Conservation (phyloP, 2,113 vertebrate genomes). For the Actenoides hombroni region DNA sequence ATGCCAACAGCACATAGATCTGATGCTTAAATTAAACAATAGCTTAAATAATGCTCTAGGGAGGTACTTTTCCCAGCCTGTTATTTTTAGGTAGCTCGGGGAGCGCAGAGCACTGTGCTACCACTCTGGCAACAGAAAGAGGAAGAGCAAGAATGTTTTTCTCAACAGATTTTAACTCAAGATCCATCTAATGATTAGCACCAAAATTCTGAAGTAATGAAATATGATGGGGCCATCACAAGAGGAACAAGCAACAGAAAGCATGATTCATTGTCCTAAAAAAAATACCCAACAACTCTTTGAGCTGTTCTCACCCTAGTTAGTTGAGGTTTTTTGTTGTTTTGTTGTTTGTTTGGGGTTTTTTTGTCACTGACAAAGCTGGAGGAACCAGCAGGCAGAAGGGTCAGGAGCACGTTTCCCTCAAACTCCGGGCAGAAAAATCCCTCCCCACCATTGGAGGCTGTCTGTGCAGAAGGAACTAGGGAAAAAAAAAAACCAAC, state of each 20-base stretch:
- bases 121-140: conserved; percentile 19
- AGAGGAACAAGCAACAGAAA: neutral
- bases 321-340: neutral
- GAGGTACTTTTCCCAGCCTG: conserved; percentile 47
- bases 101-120: neutral
- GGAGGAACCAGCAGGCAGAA: neutral
- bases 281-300: neutral
- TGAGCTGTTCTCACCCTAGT: neutral
- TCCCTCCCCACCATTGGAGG: neutral
- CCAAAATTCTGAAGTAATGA: neutral
- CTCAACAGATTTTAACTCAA: conserved; percentile 9
- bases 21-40: conserved; percentile 59
- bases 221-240: neutral
- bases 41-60: conserved; percentile 42
- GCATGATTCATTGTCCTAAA: neutral
- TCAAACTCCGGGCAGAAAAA: neutral
- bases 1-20: conserved; percentile 38
- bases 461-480: neutral
- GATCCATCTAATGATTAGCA: neutral
- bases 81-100: conserved; percentile 51
- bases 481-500: neutral
- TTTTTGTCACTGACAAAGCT: neutral
- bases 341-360: too few relatives aligned
- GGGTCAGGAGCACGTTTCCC: neutral
- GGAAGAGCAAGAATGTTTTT: conserved; percentile 43